These are phyloP conservation scores for Hydropotes inermis DNA, from an alignment of 2,113 vertebrate species.

Conservation along the genomic window DNA sequence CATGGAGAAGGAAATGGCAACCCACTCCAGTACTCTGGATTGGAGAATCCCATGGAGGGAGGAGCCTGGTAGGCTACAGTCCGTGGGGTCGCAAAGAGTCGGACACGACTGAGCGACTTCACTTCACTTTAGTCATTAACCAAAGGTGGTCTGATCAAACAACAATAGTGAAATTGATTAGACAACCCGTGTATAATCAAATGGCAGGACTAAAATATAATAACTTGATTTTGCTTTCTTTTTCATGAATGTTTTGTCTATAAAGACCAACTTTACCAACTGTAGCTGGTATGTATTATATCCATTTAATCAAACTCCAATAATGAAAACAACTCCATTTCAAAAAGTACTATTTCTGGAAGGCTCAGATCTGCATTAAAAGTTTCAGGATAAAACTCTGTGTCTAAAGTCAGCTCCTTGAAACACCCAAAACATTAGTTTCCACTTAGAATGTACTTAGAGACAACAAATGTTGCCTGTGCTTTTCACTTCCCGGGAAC, in stretches of 20 bases:
- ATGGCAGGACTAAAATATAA: constrained; percentile 23
- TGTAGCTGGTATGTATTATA: background rate
- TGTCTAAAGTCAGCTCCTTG: background rate
- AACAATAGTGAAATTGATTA: constrained; percentile 43
- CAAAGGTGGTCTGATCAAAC: constrained; percentile 4
- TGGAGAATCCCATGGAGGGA: no score
- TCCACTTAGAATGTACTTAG: constrained; percentile 30
- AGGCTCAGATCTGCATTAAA: constrained; percentile 17
- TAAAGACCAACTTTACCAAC: background rate
- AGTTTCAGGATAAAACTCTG: background rate
- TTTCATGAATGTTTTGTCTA: constrained; percentile 9
- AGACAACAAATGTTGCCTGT: constrained; percentile 12
- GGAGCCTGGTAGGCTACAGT: no score
- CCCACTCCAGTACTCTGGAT: no score
- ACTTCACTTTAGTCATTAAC: background rate
- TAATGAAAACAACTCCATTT: constrained; percentile 37
- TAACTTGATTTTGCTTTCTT: constrained; percentile 1
- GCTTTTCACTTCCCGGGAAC: constrained; percentile 28
- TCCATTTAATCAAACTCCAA: constrained; percentile 10
- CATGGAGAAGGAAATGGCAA: background rate
- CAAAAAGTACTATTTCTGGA: background rate
- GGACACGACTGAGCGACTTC: no score
- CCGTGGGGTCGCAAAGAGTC: no score
- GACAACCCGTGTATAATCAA: constrained; percentile 14
- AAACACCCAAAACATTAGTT: constrained; percentile 16